These are phyloP conservation scores for Cariama cristata DNA, from an alignment of 2,113 vertebrate species.

Conservation along the genomic window DNA sequence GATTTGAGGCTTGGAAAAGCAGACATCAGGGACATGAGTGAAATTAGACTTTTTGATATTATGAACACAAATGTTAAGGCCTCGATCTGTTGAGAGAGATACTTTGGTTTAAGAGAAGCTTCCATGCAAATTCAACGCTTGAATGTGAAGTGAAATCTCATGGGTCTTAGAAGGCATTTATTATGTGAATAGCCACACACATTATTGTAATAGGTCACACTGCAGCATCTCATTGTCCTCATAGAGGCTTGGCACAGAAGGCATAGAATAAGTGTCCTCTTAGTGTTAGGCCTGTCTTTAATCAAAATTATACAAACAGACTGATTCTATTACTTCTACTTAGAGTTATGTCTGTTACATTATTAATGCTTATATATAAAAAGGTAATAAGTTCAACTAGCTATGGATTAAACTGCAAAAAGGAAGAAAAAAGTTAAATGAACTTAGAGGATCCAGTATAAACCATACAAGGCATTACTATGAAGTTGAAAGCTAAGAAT, in stretches of 20 bases:
- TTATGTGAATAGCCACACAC: not conserved
- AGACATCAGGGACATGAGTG: not conserved
- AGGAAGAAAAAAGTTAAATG: not conserved
- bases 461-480: not conserved
- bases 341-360: conserved; percentile 12
- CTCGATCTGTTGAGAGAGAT: not conserved
- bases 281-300: not conserved
- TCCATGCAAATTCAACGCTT: not conserved
- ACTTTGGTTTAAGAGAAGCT: not conserved
- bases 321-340: conserved; percentile 37
- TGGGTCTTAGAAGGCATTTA: not conserved
- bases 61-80: not conserved
- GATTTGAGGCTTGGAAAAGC: not conserved
- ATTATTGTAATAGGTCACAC: not conserved
- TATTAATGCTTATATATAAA: conserved; percentile 51
- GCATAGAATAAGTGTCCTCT: not conserved
- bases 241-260: not conserved
- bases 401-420: conserved; percentile 17
- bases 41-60: not conserved
- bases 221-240: not conserved
- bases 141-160: not conserved
- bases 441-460: not conserved
- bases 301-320: conserved; percentile 7
- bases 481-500: not conserved
- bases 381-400: conserved; percentile 44